Evolutionary conservation across 2,113 vertebrate species (phyloP).

Genomic region (Heterotilapia buettikoferi): DNA sequence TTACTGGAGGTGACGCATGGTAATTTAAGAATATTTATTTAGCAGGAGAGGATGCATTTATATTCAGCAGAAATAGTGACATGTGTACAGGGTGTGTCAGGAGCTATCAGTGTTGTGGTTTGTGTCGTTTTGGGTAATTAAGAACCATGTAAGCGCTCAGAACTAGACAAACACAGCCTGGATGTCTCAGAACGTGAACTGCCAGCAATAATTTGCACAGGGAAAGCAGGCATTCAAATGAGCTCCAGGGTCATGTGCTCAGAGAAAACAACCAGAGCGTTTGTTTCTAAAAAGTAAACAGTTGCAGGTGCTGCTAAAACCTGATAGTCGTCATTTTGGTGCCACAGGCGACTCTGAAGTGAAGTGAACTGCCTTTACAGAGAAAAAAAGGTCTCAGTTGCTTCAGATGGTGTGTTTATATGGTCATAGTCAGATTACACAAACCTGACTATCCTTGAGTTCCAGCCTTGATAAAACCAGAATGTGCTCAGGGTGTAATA

Average conservation of each 20-base stretch:
- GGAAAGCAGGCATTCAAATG: conserved; percentile 2
- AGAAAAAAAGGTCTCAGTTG: accelerated
- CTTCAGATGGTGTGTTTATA: background rate
- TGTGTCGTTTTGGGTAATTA: background rate
- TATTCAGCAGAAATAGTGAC: background rate
- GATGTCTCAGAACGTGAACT: background rate
- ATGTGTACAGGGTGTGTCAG: background rate
- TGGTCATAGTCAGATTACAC: background rate
- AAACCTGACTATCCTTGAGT: background rate
- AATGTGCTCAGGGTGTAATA: background rate
- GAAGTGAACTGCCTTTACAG: background rate
- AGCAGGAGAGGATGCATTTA: background rate
- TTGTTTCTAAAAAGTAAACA: background rate
- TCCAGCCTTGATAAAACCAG: background rate
- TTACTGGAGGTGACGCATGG: background rate
- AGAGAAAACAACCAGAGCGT: background rate
- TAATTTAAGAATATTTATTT: background rate
- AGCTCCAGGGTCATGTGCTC: background rate
- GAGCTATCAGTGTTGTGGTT: background rate
- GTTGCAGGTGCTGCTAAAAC: background rate
- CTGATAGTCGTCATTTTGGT: background rate
- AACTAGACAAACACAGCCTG: background rate
- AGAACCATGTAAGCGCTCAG: background rate
- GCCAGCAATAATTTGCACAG: background rate
- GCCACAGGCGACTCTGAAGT: background rate